Evolutionary conservation across 1,140 invertebrate species (phyloP), one percentile per base, ranked within the genome.

Genomic region (Frieseomelitta varia): DNA sequence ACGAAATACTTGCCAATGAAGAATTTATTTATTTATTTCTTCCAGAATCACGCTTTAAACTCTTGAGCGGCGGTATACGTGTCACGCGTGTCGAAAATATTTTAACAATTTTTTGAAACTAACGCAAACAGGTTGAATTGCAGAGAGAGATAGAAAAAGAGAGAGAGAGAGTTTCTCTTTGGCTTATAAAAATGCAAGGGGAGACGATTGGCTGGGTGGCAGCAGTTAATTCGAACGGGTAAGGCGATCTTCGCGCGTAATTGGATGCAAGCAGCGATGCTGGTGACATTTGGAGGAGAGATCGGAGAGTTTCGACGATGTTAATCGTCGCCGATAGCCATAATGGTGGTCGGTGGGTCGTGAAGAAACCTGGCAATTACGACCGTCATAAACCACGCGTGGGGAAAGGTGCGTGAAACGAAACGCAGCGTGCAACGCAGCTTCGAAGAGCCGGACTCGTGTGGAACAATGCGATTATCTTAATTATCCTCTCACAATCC

Each of bases 401-500:
- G 55, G 30, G 56, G 68, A 87, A 84, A 88, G 84, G 79, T 72
- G 84, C 68, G 78, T 72, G 67, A 30, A 51, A 85, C 53, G 63
- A 30, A 77, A 63, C 76, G 79, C 51, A n/a, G 39, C 53, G 74
- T 34, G 27, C 39, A 55, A 71, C 67, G 4, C 27, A n/a, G 76
- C 65, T 55, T 19, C 15, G 67, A 34, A 34, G 27, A 24, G 11
- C 21, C 27, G 14, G 55, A 12, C 30, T 56, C 30, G 27, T 21
- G 12, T 21, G 12, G n/a, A 73, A 85, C 87, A 84, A 89, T 88
- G 56, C 65, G 76, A 90, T 90, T 85, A 87, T 89, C 85, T 87
- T 81, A 86, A 89, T 89, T 88, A 77, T 30, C 68, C 55, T 67
- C 58, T 65, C 55, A 77, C 73, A 55, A 73, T 47, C 27, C 30